These are phyloP conservation scores for Amblyjoppa fuscipennis DNA, from an alignment of 2,888 invertebrate genomes.

Conservation along the genomic window DNA sequence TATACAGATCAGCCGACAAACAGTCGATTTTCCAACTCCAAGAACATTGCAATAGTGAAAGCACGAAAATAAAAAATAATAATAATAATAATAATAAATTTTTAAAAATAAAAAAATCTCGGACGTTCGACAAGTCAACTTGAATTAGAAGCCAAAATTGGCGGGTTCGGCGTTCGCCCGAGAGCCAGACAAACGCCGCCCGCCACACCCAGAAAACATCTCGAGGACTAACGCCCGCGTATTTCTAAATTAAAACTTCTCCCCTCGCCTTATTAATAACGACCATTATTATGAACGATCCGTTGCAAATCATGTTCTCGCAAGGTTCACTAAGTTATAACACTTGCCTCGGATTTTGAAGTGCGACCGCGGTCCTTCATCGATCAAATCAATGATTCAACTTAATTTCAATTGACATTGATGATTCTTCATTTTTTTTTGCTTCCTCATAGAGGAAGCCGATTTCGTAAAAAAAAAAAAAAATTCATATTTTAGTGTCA, in stretches of 20 bases:
- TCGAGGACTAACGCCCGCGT: constrained; percentile 61
- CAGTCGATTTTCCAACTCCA: not conserved
- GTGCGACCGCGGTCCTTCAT: too few species aligned
- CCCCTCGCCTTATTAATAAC: constrained; percentile 63
- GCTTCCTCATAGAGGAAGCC: too few species aligned
- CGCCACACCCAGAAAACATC: constrained; percentile 65
- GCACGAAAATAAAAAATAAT: not conserved
- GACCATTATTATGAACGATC: constrained; percentile 30
- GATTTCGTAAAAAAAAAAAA: too few species aligned
- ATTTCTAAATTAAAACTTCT: constrained; percentile 67
- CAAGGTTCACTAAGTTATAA: not conserved
- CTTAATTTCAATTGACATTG: too few species aligned
- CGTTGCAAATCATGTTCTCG: not conserved
- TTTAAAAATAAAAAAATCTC: not conserved
- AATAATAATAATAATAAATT: not conserved
- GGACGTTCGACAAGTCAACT: not conserved
- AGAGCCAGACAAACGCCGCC: constrained; percentile 32
- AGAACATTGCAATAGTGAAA: not conserved
- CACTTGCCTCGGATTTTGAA: too few species aligned
- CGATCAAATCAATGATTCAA: too few species aligned
- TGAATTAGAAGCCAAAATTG: constrained; percentile 4
- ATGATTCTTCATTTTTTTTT: too few species aligned
- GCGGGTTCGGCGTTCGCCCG: constrained; percentile 17
- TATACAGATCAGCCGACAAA: not conserved
- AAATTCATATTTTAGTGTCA: too few species aligned